A percentile compares a stretch with the other conserved stretches of the same genome.
Evolutionary conservation across 2,888 invertebrate genomes (phyloP).

Genomic region (Drosophila planitibia): DNA sequence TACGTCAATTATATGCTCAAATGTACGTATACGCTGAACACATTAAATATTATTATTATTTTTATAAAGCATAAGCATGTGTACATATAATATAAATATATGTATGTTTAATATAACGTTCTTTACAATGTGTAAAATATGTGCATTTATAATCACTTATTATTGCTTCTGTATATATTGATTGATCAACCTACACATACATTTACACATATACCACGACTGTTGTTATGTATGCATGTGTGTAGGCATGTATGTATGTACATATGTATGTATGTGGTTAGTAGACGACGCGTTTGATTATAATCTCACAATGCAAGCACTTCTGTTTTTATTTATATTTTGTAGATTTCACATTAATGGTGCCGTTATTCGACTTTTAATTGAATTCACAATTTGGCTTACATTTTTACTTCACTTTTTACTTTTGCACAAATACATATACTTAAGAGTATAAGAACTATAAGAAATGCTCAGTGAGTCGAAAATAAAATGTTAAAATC

Average conservation of each 20-base stretch:
- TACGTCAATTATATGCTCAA: neutral
- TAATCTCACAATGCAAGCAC: slow-evolving; percentile 13
- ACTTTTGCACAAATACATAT: neutral
- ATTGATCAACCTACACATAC: slow-evolving; percentile 9
- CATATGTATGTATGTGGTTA: neutral
- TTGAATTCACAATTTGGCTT: slow-evolving; percentile 47
- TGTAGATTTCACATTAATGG: slow-evolving; percentile 28
- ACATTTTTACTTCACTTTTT: slow-evolving; percentile 30
- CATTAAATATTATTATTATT: neutral
- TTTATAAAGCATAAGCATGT: neutral
- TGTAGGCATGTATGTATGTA: neutral
- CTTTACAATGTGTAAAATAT: neutral
- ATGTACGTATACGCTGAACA: neutral
- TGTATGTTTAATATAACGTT: slow-evolving; percentile 1
- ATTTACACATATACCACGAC: neutral
- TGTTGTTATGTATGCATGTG: slow-evolving; percentile 4
- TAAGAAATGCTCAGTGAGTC: slow-evolving; percentile 8
- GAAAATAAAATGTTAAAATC: slow-evolving; percentile 44
- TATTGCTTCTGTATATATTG: slow-evolving; percentile 3
- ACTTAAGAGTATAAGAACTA: slow-evolving; percentile 15
- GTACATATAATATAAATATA: neutral
- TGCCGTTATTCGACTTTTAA: slow-evolving; percentile 39
- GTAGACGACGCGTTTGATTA: slow-evolving; percentile 3
- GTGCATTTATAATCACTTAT: slow-evolving; percentile 5
- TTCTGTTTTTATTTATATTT: slow-evolving; percentile 29